Base-by-base conservation (phyloP, 2,113 vertebrate genomes). In the Pelvicachromis taeniatus region DNA sequence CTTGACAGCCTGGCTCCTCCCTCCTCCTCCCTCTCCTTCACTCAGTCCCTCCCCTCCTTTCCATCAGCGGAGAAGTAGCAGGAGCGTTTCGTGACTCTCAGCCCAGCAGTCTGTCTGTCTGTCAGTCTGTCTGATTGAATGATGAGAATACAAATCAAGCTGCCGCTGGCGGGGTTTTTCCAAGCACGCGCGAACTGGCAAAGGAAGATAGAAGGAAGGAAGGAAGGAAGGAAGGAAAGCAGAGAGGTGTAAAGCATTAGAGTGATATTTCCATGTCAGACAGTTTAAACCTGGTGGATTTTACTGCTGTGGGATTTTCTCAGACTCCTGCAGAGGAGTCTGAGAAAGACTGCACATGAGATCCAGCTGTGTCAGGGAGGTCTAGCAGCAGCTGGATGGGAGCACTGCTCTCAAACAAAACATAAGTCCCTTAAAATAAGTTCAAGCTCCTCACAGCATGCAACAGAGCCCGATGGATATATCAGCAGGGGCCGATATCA, bases 1-100 rank as follows among this genome's bases (percentile, higher is more conserved):
- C 90, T 91, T 92, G 88, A 58, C 91, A 78, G 45, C 77, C 61
- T 82, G 78, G 61, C 92, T 91, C 85, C 89, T 85, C 84, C 88
- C 53, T 16, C 59, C 2, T 38, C 38, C 50, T 19, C 82, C 38
- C 83, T 55, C 35, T 21, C 53, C 58, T 52, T 40, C 61, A n/a
- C 68, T 33, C 59, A 17, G 19, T 50, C 33, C 56, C 63, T 80
- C 84, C 80, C 31, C 26, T 61, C 31, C 52, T 80, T 31, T 75
- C 45, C 90, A 82, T 81, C 73, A 31, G 35, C 19, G 42, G 55
- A 73, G 68, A 23, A 50, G 23, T 42, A 78, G 82, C 16, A 61
- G 53, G 78, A 86, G 78, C 48, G 63, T 21, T 83, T 90, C 87
- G 89, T 91, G 89, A 90, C 92, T 29, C 82, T 38, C 77, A 6